Base-by-base conservation (phyloP, 2,888 invertebrate species). In the Drosophila setosimentum region DNA sequence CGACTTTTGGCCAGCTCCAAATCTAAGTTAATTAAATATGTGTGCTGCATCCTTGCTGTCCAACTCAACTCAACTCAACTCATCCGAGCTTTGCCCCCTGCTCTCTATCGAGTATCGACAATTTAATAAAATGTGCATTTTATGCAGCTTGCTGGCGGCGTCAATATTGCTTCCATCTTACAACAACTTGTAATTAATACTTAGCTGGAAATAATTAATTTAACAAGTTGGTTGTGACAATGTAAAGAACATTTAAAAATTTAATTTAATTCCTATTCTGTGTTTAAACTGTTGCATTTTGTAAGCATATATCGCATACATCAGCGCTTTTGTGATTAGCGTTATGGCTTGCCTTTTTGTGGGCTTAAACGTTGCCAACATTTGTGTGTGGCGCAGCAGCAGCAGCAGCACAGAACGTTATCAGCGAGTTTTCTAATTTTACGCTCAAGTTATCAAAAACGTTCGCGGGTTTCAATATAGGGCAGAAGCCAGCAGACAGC, bases 51-150 rank as follows among this genome's bases (percentile, higher is more conserved):
- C 63, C 35, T 29, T 21, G 50, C n/a, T 4, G 21, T 2, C 21
- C 21, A 45, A 45, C 13, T 21, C 45, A 45, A 21, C 21, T 21
- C 18, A 33, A 13, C 11, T 37, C 21, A 21, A 1, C 45, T 21
- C 42, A 21, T n/a, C n/a, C n/a, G n/a, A n/a, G 13, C 21, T 45
- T 21, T 21, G 13, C 13, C 42, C 42, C 8, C 2, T 21, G 16
- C 21, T 16, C 21, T 16, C 7, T 2, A 57, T 79, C 58, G 51
- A 63, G 35, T 72, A 80, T 63, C 61, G 78, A 72, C 72, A 82
- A 63, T 66, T 68, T 81, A 74, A 75, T 87, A 83, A 83, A 83
- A 83, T 74, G 42, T 40, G 42, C 54, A 65, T 65, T 79, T 74
- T 70, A 30, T 32, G 24, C 18, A 24, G 35, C 37, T 37, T 45